Percentiles rank a stretch among this genome's conserved stretches.
These are phyloP conservation scores for Therioaphis trifolii DNA, from an alignment of 2,888 invertebrate species.

Conservation along the genomic window DNA sequence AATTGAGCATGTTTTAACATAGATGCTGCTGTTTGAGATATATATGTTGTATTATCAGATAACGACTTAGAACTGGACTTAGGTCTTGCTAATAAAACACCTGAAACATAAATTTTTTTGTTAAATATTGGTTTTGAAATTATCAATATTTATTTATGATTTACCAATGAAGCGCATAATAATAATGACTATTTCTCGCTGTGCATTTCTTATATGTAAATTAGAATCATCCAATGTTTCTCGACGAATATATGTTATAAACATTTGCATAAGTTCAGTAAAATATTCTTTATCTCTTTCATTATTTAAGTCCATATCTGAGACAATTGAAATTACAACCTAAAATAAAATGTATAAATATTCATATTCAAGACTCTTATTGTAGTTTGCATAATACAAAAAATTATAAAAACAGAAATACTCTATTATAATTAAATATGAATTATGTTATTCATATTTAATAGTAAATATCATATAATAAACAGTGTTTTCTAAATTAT, in stretches of 20 bases:
- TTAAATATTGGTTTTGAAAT: background rate
- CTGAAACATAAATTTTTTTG: slow-evolving; percentile 24
- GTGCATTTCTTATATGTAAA: slow-evolving; percentile 56
- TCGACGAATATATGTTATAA: slow-evolving; percentile 37
- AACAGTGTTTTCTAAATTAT: too few relatives aligned
- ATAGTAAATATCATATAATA: too few relatives aligned
- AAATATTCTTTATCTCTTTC: slow-evolving; percentile 51
- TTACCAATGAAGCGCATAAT: slow-evolving; percentile 55
- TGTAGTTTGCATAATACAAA: too few relatives aligned
- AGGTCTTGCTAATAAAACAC: slow-evolving; percentile 57
- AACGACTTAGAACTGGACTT: slow-evolving; percentile 58
- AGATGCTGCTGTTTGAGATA: slow-evolving; percentile 56
- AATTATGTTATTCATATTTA: too few relatives aligned
- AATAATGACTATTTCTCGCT: slow-evolving; percentile 57
- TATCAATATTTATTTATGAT: background rate
- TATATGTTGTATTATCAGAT: slow-evolving; percentile 47
- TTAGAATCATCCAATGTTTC: slow-evolving; percentile 48
- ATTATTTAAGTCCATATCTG: slow-evolving; percentile 52
- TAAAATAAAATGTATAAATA: slow-evolving; percentile 7
- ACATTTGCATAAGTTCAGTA: slow-evolving; percentile 47
- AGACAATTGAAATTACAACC: slow-evolving; percentile 47
- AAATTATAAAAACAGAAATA: too few relatives aligned
- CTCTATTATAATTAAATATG: too few relatives aligned
- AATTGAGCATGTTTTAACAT: slow-evolving; percentile 57
- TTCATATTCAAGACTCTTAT: too few relatives aligned